phyloP scores from a whole-genome alignment of 2,797 vertebrate genomes.

The Passerculus sandwichensis region DNA sequence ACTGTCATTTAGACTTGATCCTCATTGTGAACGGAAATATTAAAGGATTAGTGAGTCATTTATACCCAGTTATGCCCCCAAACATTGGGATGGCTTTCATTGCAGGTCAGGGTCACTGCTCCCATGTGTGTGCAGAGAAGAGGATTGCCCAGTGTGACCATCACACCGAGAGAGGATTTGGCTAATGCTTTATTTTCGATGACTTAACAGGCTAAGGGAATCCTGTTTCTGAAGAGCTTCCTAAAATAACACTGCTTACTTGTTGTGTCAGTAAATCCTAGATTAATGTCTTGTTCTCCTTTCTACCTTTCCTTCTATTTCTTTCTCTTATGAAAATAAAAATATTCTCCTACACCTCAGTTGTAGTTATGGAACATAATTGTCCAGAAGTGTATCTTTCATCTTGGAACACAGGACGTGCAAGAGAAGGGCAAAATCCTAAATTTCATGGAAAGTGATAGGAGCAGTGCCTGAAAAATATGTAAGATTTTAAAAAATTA shows the following conservation, averaged over 20 bases:
- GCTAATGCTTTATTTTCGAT: neutral
- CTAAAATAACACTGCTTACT: constrained; percentile 43
- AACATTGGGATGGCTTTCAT: constrained; percentile 32
- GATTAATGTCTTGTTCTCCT: neutral
- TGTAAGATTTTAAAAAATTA: neutral
- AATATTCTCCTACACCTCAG: neutral
- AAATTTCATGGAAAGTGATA: neutral
- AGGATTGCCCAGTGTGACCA: neutral
- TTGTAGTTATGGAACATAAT: neutral
- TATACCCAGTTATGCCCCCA: constrained; percentile 35
- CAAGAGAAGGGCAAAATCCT: neutral
- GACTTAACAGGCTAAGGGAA: constrained; percentile 45
- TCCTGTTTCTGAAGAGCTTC: neutral
- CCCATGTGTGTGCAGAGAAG: neutral
- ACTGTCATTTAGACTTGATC: constrained; percentile 54
- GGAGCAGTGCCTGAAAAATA: neutral
- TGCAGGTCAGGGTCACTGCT: constrained; percentile 27
- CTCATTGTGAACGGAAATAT: constrained; percentile 54
- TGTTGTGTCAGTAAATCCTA: neutral
- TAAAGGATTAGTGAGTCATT: constrained; percentile 71
- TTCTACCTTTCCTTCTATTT: neutral
- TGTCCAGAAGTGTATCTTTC: neutral
- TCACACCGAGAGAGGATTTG: neutral
- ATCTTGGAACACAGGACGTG: rapidly evolving
- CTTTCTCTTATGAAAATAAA: neutral